phyloP scores from a whole-genome alignment of 2,113 vertebrate genomes.

The Oreocharis arfaki region DNA sequence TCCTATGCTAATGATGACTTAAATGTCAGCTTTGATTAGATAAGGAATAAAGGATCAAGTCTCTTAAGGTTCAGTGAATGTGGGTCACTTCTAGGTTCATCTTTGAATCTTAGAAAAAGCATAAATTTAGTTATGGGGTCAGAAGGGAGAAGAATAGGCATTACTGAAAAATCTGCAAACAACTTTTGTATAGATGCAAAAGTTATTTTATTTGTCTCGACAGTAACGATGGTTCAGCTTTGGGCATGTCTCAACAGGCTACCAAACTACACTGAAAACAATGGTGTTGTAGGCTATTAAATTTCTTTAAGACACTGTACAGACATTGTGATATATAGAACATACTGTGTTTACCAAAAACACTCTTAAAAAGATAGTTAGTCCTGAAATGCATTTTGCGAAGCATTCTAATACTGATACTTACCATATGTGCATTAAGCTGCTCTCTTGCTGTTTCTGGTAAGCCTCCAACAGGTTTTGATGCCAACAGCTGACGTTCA shows the following conservation, averaged over 20 bases:
- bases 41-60: not conserved
- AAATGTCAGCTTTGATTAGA: not conserved
- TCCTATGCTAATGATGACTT: not conserved
- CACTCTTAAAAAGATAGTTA: not conserved
- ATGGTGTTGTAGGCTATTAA: not conserved
- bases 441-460: constrained; percentile 97
- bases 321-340: not conserved
- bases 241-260: not conserved
- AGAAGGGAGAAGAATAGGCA: not conserved
- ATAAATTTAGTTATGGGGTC: not conserved
- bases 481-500: constrained; percentile 94
- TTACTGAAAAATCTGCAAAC: not conserved
- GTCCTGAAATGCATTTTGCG: constrained; percentile 39
- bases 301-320: not conserved
- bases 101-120: not conserved
- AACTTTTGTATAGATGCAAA: not conserved
- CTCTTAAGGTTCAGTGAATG: not conserved
- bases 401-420: constrained; percentile 74
- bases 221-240: not conserved
- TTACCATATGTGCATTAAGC: constrained; percentile 95
- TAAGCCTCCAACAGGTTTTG: constrained; percentile 95
- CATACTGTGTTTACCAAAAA: constrained; percentile 4
- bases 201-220: not conserved
- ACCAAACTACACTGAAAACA: not conserved
- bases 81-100: not conserved